Evolutionary conservation across 2,888 invertebrate genomes (phyloP), one percentile per base, ranked within the genome.

Genomic region (Rosalia funebris): DNA sequence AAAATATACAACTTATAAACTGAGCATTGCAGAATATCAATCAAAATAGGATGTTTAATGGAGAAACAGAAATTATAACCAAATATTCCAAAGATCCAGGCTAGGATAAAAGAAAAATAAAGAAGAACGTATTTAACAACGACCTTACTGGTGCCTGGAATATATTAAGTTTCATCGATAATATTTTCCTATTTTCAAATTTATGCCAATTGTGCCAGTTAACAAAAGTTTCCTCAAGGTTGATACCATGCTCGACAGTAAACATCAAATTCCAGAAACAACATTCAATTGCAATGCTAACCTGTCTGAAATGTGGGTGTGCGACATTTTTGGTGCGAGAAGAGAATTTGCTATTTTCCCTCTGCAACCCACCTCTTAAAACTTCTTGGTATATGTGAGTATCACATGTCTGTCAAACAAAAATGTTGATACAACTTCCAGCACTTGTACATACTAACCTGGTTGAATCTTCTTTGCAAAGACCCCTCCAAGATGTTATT

Each of bases 401-500:
- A 45, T 66, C 62, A 54, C 63, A 59, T 12, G 62, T 56, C 68
- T 68, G 57, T 50, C 34, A 41, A 60, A 53, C 36, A 34, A 41
- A 48, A 57, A 57, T 37, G 15, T 56, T 41, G 39, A 31, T 41
- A 47, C 46, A n/a, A 2, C 14, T 15, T 41, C 31, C 39, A 39
- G 2, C 11, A 15, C 15, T 1, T 17, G 1, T 14, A 1, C 1
- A n/a, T 44, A 60, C 58, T 62, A 74, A 89, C 87, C 82, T 91
- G 90, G 74, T 92, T 92, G 79, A 96, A 96, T 75, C 94, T 86
- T 67, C 95, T 86, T 77, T 95, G 95, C 53, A 96, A 81, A 0
- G 95, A 95, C 3, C 96, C 96, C 79, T 96, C 95, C 75, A 96
- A 84, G 42, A 96, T 91, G 73, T 93, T 92, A 76, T 95, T 95